Base-by-base conservation (phyloP, 2,888 invertebrate species). In the Anaspis maculata region DNA sequence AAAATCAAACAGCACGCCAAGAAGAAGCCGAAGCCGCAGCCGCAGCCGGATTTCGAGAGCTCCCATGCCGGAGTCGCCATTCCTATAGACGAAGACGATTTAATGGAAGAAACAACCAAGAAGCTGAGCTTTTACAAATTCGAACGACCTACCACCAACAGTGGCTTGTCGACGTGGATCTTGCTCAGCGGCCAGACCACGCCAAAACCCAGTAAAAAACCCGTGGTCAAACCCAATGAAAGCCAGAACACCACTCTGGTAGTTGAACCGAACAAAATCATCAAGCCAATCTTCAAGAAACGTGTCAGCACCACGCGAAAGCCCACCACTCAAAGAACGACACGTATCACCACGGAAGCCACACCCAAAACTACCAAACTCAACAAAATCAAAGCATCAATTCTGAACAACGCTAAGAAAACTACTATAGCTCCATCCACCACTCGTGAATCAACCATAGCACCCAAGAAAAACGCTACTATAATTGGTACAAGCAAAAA, bases 131-230 rank as follows among this genome's bases (percentile, higher is more conserved):
- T 61, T 41, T 62, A 63, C 31, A 66, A 64, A 54, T 34, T 61
- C 12, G 61, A 57, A 46, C 51, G 58, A 49, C 52, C 64, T 68
- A 34, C 76, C 70, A 34, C 83, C 70, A 39, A 35, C 30, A 13
- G 73, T 32, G 82, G 82, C 1, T 70, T 84, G 39, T 84, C 83
- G 1, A 84, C 85, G 1, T 85, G 84, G 85, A 77, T 84, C 39
- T 66, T 83, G 11, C 58, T 85, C 11, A 83, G 79, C 49, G 71
- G 73, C 5, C 69, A 68, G 23, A 27, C 49, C 3, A 48, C 54
- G 7, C 58, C 54, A 35, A 41, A 56, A 1, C 41, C 52, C 6
- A 46, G 44, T 22, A 56, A 56, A 39, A 5, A 9, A 5, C 9
- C 9, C 24, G 13, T 34, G 7, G 31, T 41, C 7, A 47, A 43